These are phyloP conservation scores for Hemicrepidius hirtus DNA, from an alignment of 2,888 invertebrate species.

Conservation along the genomic window DNA sequence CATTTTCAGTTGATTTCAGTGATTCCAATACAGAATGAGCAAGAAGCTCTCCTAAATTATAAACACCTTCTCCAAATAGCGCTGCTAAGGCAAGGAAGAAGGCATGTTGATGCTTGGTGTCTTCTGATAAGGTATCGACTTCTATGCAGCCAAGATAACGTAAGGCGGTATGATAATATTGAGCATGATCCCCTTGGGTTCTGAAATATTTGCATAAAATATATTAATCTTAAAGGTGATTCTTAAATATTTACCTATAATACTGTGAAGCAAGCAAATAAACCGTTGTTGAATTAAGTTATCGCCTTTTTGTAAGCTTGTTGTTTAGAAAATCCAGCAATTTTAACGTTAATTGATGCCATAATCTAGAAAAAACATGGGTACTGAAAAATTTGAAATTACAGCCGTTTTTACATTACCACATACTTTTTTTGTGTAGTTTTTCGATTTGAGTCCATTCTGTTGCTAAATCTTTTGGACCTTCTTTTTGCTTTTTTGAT, in stretches of 20 bases:
- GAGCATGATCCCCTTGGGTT: constrained; percentile 90
- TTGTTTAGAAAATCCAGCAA: constrained; percentile 85
- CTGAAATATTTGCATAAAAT: too few species aligned
- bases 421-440: constrained; percentile 91
- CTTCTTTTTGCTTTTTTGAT: constrained; percentile 83
- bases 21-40: constrained; percentile 95
- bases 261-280: constrained; percentile 93
- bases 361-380: constrained; percentile 80
- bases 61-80: constrained; percentile 94
- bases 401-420: constrained; percentile 59
- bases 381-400: constrained; percentile 52
- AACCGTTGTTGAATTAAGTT: constrained; percentile 88
- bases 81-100: constrained; percentile 96
- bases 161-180: constrained; percentile 96
- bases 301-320: constrained; percentile 84
- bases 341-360: constrained; percentile 96
- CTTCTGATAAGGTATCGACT: constrained; percentile 78
- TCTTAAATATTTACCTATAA: constrained; percentile 78
- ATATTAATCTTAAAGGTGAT: constrained; percentile 51
- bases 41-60: constrained; percentile 96
- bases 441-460: constrained; percentile 95
- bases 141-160: constrained; percentile 83
- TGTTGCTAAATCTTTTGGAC: constrained; percentile 84
- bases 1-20: constrained; percentile 85
- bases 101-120: constrained; percentile 85